Base-by-base conservation (phyloP, 2,113 vertebrate species). In the Cynoglossus semilaevis region DNA sequence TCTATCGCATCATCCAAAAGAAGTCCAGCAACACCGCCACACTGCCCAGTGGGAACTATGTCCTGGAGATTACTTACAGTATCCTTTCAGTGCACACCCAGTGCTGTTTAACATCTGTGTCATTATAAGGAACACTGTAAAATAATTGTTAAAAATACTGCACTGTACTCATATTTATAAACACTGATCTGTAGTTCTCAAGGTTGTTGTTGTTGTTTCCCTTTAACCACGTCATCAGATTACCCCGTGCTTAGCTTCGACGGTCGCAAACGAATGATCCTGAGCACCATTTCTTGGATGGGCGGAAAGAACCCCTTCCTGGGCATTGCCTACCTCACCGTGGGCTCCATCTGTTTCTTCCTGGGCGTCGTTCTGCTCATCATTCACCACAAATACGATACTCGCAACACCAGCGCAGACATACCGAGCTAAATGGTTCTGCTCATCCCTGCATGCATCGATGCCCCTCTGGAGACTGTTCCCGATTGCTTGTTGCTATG, bases 241-340 rank as follows among this genome's bases (percentile, higher is more conserved):
- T 99, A 96, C 79, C 96, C 95, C 0, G 97, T 99, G 14, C 89
- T 91, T 75, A 94, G 91, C 85, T 99, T 99, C 62, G 93, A 96
- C 48, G 97, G 97, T 59, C 91, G 94, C 47, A 99, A 99, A 87
- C 92, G 94, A 66, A 95, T 99, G 95, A 96, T 99, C 84, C 89
- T 99, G 77, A 99, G 96, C 91, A 99, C 96, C 60, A 97, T 98
- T 70, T 98, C 95, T 0, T 99, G 97, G 97, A 99, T 99, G 95
- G 97, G 96, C 72, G 97, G 97, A 76, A 99, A 97, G 91, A 99
- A 99, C 82, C 96, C 97, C 17, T 99, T 99, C 87, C 87, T 99
- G 65, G 97, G 97, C 73, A 96, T 99, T 55, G 96, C 96, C 54
- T 99, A 99, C 87, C 98, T 99, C 78, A 92, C 95, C 0, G 92